phyloP scores from a whole-genome alignment of 2,888 invertebrate species.

The Belgica antarctica region DNA sequence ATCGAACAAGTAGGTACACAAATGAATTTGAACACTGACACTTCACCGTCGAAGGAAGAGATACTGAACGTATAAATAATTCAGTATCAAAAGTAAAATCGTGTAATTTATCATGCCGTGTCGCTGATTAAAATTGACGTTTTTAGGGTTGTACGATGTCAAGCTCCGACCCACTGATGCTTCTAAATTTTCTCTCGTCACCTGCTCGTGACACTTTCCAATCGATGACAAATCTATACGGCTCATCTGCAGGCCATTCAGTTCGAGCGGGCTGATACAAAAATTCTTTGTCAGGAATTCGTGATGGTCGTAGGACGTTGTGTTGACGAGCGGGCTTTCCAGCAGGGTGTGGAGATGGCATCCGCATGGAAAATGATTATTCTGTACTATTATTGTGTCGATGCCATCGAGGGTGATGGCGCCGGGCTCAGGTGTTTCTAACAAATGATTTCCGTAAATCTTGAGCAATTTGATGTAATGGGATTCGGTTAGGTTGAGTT shows the following conservation, averaged over 20 bases:
- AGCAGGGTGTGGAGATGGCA: slow-evolving; percentile 77
- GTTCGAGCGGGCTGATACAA: slow-evolving; percentile 82
- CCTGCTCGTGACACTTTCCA: slow-evolving; percentile 67
- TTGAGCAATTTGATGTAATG: slow-evolving; percentile 70
- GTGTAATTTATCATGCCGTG: not conserved
- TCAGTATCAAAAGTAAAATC: slow-evolving; percentile 5
- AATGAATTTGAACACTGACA: not conserved
- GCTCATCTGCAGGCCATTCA: slow-evolving; percentile 74
- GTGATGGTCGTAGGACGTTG: slow-evolving; percentile 57
- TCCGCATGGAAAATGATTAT: slow-evolving; percentile 84
- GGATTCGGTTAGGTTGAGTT: slow-evolving; percentile 67
- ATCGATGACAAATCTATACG: slow-evolving; percentile 65
- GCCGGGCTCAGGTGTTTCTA: slow-evolving; percentile 70
- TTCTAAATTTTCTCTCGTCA: slow-evolving; percentile 65
- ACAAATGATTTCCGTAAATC: slow-evolving; percentile 78
- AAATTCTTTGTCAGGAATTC: slow-evolving; percentile 74
- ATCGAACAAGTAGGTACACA: no score
- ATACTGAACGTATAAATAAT: slow-evolving; percentile 31
- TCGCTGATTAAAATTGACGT: slow-evolving; percentile 39
- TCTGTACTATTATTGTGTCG: slow-evolving; percentile 67
- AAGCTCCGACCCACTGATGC: slow-evolving; percentile 4
- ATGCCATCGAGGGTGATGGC: slow-evolving; percentile 70
- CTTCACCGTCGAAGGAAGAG: not conserved
- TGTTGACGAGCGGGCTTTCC: slow-evolving; percentile 71
- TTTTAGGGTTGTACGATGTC: slow-evolving; percentile 11